These are phyloP conservation scores for Illadopsis cleaveri DNA, from an alignment of 2,113 vertebrate genomes.

Conservation along the genomic window DNA sequence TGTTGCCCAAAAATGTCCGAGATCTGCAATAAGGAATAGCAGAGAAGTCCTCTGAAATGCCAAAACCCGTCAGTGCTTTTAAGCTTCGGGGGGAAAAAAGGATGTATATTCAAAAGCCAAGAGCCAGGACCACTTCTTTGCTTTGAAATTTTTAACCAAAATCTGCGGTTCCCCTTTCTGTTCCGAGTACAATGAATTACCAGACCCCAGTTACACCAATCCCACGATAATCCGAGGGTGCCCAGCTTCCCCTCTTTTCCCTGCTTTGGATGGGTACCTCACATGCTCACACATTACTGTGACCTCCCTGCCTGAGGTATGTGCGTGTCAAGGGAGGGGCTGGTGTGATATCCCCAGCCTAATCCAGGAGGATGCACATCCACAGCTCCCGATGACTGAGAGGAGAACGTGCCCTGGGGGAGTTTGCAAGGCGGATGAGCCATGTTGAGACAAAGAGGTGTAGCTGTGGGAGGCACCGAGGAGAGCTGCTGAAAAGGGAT, in stretches of 20 bases:
- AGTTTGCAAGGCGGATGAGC: not conserved
- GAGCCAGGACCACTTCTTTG: not conserved
- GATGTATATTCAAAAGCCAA: not conserved
- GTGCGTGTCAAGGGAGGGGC: not conserved
- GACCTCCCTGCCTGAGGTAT: not conserved
- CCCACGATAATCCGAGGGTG: rapidly evolving
- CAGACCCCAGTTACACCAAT: not conserved
- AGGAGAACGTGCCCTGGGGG: not conserved
- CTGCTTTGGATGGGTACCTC: not conserved
- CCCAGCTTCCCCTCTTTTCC: not conserved
- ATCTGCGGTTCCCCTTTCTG: not conserved
- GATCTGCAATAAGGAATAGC: not conserved
- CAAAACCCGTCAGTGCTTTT: not conserved
- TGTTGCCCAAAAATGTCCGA: rapidly evolving
- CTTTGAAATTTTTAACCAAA: not conserved
- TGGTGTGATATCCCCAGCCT: not conserved
- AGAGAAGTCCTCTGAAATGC: not conserved
- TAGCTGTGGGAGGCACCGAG: not conserved
- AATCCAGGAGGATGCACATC: not conserved
- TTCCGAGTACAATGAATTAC: rapidly evolving
- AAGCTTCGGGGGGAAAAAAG: not conserved
- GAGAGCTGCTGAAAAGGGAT: not conserved
- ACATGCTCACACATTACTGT: not conserved
- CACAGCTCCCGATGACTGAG: not conserved
- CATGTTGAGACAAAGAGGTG: not conserved